These are phyloP conservation scores for Australoheros scitulus DNA, from an alignment of 2,113 vertebrate genomes.

Conservation along the genomic window DNA sequence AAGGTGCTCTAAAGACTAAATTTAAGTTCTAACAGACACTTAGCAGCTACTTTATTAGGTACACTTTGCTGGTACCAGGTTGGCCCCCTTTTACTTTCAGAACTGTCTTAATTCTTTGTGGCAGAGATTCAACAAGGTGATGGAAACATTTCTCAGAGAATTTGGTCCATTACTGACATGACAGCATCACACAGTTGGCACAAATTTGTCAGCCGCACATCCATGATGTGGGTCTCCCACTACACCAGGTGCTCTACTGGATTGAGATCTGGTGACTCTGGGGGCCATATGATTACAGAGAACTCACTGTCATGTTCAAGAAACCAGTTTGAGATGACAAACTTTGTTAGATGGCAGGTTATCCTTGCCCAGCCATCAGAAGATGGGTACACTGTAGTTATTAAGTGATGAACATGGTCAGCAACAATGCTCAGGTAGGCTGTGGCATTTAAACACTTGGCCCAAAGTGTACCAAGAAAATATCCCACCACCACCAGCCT, in stretches of 20 bases:
- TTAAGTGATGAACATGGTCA: fast-evolving
- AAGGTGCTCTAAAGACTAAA: not conserved
- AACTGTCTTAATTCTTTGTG: not conserved
- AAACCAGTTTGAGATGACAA: not conserved
- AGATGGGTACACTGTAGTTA: not conserved
- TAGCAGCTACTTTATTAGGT: not conserved
- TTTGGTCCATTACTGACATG: not conserved
- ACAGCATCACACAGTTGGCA: no score
- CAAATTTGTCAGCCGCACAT: not conserved
- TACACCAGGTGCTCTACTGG: not conserved
- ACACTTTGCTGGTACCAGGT: not conserved
- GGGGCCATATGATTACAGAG: not conserved
- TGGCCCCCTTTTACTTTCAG: no score
- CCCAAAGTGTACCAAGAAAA: not conserved
- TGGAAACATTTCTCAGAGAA: not conserved
- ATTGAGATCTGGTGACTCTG: not conserved
- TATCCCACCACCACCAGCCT: not conserved
- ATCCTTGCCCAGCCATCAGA: not conserved
- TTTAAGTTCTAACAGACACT: not conserved
- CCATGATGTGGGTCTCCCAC: no score
- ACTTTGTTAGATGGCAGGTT: not conserved
- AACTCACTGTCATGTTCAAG: no score
- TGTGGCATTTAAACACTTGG: not conserved
- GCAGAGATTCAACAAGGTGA: not conserved
- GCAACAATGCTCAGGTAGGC: not conserved